phyloP scores from a whole-genome alignment of 1,140 invertebrate species.

The Dendrolimus kikuchii region DNA sequence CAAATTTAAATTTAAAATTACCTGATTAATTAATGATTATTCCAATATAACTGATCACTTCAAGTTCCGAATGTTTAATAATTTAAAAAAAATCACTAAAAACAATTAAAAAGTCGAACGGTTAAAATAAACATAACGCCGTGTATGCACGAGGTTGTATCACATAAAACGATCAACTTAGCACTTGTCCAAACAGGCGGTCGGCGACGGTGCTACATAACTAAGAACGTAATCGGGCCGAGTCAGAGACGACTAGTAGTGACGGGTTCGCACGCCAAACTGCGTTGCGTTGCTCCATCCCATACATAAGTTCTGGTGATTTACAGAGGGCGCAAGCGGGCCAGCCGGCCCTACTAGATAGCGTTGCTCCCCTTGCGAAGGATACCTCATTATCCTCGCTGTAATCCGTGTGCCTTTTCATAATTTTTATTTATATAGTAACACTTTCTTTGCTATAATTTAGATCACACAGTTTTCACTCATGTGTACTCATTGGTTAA shows the following conservation, averaged over 20 bases:
- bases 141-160: slow-evolving; percentile 53
- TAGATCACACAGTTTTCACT: no score
- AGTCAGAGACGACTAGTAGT: slow-evolving; percentile 22
- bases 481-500: no score
- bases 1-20: slow-evolving; percentile 19
- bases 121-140: slow-evolving; percentile 66
- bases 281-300: slow-evolving; percentile 32
- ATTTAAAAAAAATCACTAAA: slow-evolving; percentile 25
- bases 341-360: slow-evolving; percentile 23
- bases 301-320: slow-evolving; percentile 40
- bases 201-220: slow-evolving; percentile 32
- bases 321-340: slow-evolving; percentile 51
- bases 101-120: slow-evolving; percentile 56
- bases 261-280: slow-evolving; percentile 61
- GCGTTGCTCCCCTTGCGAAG: slow-evolving; percentile 38
- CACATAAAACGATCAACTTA: slow-evolving; percentile 68
- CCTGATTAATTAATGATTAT: slow-evolving; percentile 35
- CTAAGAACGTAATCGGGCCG: slow-evolving; percentile 17
- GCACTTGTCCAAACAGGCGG: slow-evolving; percentile 62
- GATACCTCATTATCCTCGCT: slow-evolving; percentile 68
- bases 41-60: slow-evolving; percentile 35
- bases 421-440: slow-evolving; percentile 54
- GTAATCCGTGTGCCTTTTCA: slow-evolving; percentile 62
- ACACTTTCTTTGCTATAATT: slow-evolving; percentile 9
- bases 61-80: slow-evolving; percentile 25